A percentile compares a stretch with the other conserved stretches of the same genome.
These are phyloP conservation scores for Pangasius djambal DNA, from an alignment of 2,797 vertebrate genomes.

Conservation along the genomic window DNA sequence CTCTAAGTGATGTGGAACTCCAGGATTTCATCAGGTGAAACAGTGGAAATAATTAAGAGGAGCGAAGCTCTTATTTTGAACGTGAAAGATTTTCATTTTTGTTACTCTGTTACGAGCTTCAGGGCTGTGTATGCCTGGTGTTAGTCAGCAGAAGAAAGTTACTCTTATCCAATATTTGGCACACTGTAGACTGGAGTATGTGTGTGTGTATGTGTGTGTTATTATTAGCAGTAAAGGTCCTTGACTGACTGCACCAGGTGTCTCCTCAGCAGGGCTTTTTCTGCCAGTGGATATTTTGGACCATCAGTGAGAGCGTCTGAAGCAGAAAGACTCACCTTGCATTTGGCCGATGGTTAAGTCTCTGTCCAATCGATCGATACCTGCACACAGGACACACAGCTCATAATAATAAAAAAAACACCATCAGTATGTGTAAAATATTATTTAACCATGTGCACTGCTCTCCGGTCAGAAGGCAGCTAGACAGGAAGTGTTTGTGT, in stretches of 20 bases:
- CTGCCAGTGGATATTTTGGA: not conserved
- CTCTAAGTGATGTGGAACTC: not conserved
- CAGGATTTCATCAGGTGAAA: not conserved
- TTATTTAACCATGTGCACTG: not conserved
- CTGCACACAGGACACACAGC: constrained; percentile 55
- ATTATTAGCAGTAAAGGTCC: constrained; percentile 30
- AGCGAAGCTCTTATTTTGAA: not conserved
- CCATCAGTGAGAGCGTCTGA: not conserved
- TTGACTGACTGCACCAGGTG: constrained; percentile 64
- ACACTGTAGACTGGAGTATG: not conserved
- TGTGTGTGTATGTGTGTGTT: constrained; percentile 4
- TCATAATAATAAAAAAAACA: not conserved
- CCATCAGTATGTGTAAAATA: not conserved
- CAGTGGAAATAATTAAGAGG: not conserved
- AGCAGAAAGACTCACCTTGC: constrained; percentile 61
- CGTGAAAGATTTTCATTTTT: not conserved
- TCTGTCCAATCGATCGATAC: constrained; percentile 73
- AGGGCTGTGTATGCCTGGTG: not conserved
- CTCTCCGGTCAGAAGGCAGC: not conserved
- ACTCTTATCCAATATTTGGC: not conserved
- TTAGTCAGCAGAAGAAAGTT: not conserved
- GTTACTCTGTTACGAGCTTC: not conserved
- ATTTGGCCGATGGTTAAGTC: constrained; percentile 74
- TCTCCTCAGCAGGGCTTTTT: constrained; percentile 34
- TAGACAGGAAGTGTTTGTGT: too few species aligned